Evolutionary conservation across 2,113 vertebrate species (phyloP), one percentile per base, ranked within the genome.

Genomic region (Elephas maximus): DNA sequence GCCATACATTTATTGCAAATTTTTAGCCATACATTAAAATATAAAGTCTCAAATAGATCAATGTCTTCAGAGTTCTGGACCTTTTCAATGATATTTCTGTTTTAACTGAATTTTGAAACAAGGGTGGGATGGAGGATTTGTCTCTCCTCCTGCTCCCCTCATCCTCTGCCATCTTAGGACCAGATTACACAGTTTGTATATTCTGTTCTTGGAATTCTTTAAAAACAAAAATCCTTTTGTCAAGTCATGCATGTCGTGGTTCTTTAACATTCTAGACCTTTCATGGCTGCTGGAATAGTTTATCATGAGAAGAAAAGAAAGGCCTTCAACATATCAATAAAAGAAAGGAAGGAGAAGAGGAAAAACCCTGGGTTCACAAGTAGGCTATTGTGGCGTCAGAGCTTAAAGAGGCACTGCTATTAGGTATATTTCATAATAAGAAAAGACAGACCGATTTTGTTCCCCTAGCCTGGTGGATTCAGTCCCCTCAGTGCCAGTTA

Each of bases 401-500:
- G 93, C 96, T 98, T 96, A 87, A 88, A 96, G 96, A 98, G 98
- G 48, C 12, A n/a, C 96, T 97, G 97, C 96, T 94, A 77, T 98
- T 98, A 98, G 98, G 97, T 98, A 98, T 98, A 98, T 98, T 98
- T 98, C 98, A 98, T 98, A 98, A 99, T 98, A 96, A 96, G 98
- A 98, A 99, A 98, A 98, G 98, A 99, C 98, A 99, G 98, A 97
- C 98, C 73, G 94, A 97, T 98, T 98, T 98, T 97, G 98, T 95
- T 97, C 98, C 96, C 95, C 97, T 98, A n/a, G 89, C 97, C 98
- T 98, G 95, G 98, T 97, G 98, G 98, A 98, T 98, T 98, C 98
- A 98, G 97, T 96, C 97, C 98, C 99, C 98, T 98, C 99, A 98
- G 95, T 93, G 98, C 98, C 97, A 97, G 98, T 99, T 99, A 99